phyloP scores from a whole-genome alignment of 2,113 vertebrate genomes.

The Fregata magnificens region DNA sequence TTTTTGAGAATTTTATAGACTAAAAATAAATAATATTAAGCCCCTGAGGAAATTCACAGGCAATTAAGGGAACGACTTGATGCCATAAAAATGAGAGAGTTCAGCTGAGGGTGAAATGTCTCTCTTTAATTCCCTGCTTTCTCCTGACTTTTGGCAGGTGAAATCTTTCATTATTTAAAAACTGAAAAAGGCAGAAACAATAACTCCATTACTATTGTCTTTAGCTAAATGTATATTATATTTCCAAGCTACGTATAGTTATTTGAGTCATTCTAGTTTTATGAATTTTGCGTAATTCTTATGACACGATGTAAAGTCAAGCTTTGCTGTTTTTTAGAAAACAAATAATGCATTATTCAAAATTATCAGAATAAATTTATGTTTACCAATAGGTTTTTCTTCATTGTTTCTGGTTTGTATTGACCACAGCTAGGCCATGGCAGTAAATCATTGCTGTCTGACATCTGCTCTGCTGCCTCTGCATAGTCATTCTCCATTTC shows the following conservation, averaged over 20 bases:
- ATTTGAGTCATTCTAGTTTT: not conserved
- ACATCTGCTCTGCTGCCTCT: not conserved
- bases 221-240: not conserved
- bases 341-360: not conserved
- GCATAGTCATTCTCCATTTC: not conserved
- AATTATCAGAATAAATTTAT: not conserved
- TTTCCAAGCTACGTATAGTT: not conserved
- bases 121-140: not conserved
- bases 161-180: not conserved
- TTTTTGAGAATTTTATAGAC: not conserved
- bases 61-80: not conserved
- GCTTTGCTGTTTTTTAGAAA: not conserved
- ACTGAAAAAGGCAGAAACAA: not conserved
- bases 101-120: not conserved
- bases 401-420: not conserved
- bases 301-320: not conserved
- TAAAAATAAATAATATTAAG: slow-evolving; percentile 10
- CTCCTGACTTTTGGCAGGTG: not conserved
- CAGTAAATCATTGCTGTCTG: not conserved
- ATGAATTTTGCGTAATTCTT: not conserved
- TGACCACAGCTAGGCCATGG: not conserved
- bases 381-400: not conserved
- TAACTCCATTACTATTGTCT: not conserved
- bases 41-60: not conserved
- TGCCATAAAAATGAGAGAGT: not conserved